These are phyloP conservation scores for Cherax quadricarinatus DNA, from an alignment of 1,140 invertebrate species.

Conservation along the genomic window DNA sequence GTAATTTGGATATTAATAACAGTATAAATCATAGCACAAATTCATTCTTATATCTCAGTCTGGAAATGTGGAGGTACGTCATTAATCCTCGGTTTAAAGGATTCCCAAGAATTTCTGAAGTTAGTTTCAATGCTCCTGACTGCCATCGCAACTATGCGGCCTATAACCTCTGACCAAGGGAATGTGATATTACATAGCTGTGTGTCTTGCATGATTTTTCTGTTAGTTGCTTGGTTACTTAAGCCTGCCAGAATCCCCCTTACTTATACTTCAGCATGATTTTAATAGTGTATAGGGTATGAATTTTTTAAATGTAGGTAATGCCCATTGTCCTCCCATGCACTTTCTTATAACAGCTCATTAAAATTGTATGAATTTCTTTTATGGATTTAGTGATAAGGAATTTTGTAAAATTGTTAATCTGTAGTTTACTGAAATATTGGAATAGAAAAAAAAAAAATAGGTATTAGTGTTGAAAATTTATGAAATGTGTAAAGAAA, in stretches of 20 bases:
- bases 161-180: conserved; percentile 44
- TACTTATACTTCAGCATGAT: too few species aligned
- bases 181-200: conserved; percentile 48
- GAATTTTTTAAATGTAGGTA: too few species aligned
- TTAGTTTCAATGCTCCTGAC: conserved; percentile 61
- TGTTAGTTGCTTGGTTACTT: conserved; percentile 30
- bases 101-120: conserved; percentile 7
- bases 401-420: too few species aligned
- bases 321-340: too few species aligned
- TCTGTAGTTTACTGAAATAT: too few species aligned
- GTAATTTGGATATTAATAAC: not conserved
- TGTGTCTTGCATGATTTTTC: conserved; percentile 45
- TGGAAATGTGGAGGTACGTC: not conserved
- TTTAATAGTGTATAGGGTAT: too few species aligned
- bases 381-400: too few species aligned
- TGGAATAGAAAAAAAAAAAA: too few species aligned
- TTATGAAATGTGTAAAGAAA: too few species aligned
- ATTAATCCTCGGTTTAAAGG: not conserved
- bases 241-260: not conserved
- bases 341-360: too few species aligned
- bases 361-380: too few species aligned
- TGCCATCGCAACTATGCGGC: conserved; percentile 43
- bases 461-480: too few species aligned
- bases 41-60: not conserved
- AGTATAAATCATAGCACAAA: not conserved